These are phyloP conservation scores for Prunella himalayana DNA, from an alignment of 2,113 vertebrate species.

Conservation along the genomic window DNA sequence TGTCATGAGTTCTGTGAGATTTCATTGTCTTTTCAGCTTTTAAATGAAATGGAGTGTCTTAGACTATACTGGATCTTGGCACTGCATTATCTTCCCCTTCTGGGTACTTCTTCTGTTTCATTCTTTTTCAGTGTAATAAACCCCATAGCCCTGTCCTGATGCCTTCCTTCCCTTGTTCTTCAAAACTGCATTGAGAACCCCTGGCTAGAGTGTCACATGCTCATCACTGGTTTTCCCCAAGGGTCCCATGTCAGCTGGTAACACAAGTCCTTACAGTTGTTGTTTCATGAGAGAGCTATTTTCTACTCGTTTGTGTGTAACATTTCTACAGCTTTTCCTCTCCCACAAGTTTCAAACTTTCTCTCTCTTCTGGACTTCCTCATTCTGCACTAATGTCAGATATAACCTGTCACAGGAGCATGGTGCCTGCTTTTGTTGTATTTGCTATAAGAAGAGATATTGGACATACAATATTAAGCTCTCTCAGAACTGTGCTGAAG, in stretches of 20 bases:
- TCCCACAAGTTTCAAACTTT: neutral
- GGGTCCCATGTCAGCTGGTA: neutral
- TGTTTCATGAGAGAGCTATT: neutral
- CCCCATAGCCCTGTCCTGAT: neutral
- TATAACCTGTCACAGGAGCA: neutral
- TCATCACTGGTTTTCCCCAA: neutral
- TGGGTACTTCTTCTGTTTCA: neutral
- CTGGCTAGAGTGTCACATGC: neutral
- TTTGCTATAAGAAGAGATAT: neutral
- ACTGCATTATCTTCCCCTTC: neutral
- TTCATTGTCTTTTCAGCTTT: neutral
- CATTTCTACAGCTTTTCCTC: neutral
- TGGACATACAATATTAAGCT: neutral
- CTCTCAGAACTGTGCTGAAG: neutral
- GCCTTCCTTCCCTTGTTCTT: neutral
- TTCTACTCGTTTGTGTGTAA: neutral
- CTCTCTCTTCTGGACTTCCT: neutral
- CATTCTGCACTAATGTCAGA: neutral
- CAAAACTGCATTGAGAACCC: neutral
- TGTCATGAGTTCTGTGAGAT: neutral
- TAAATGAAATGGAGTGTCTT: neutral
- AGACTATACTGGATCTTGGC: neutral
- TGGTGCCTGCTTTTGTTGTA: neutral
- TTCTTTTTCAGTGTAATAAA: neutral
- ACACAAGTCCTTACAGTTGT: neutral